Conservation (phyloP, 2,113 vertebrate species). For the Apaloderma vittatum region DNA sequence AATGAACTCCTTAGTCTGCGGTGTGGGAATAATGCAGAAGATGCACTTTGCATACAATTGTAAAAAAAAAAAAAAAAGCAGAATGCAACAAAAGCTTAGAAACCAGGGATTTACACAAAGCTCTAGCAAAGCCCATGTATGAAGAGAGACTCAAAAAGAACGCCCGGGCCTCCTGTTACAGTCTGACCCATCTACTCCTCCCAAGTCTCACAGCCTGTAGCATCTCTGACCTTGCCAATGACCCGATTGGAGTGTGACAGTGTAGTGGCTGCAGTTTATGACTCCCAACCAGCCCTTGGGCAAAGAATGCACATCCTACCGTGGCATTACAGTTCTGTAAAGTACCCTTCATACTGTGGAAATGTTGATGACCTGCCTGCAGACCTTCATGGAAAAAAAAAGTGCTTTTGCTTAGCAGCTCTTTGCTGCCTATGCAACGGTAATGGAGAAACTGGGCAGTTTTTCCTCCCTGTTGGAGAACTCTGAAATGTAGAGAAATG, state of each 20-base stretch:
- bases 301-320: background rate
- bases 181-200: background rate
- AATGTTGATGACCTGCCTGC: background rate
- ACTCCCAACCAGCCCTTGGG: background rate
- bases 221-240: background rate
- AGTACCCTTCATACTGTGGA: background rate
- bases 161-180: background rate
- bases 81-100: background rate
- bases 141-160: background rate
- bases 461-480: background rate
- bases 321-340: background rate
- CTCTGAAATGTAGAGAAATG: background rate
- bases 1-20: background rate
- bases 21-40: background rate
- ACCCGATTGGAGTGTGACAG: background rate
- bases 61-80: background rate
- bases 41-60: background rate
- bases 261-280: background rate
- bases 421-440: background rate
- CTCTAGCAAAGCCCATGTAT: background rate
- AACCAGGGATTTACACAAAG: background rate
- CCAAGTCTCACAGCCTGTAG: background rate
- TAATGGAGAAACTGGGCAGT: background rate
- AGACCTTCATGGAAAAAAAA: background rate
- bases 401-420: background rate